Percentiles rank a stretch among this genome's conserved stretches.
Conservation (phyloP, 2,113 vertebrate genomes). For the Otus sunia region DNA sequence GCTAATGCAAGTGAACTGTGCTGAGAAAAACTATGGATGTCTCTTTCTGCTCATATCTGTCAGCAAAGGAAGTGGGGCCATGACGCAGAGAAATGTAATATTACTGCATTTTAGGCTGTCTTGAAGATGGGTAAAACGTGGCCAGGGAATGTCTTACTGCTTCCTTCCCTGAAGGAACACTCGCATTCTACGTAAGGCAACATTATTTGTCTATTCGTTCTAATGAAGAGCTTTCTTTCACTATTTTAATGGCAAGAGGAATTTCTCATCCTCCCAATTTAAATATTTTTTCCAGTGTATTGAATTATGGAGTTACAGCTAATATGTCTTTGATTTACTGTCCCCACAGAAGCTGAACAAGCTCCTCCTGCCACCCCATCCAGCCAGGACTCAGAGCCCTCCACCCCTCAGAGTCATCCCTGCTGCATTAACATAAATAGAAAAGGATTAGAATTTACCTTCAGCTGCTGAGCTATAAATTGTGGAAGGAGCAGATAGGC, state of each 20-base stretch:
- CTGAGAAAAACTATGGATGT: neutral
- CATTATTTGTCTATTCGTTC: neutral
- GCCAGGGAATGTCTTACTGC: neutral
- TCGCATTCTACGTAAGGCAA: neutral
- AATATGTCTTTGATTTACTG: neutral
- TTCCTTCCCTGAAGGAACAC: neutral
- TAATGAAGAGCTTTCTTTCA: neutral
- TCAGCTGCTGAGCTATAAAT: neutral
- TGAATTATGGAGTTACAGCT: neutral
- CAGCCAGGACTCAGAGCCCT: neutral
- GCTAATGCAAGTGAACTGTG: rapidly evolving
- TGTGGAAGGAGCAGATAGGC: neutral
- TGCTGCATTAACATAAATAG: neutral
- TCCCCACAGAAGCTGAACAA: neutral
- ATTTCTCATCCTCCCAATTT: neutral
- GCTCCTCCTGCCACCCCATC: neutral
- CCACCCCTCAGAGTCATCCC: neutral
- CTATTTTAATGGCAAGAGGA: neutral
- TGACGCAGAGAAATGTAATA: neutral
- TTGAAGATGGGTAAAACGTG: rapidly evolving
- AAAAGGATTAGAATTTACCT: neutral
- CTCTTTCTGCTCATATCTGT: neutral
- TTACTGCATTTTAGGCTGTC: neutral
- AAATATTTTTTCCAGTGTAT: neutral
- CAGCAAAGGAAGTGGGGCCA: neutral